These are phyloP conservation scores for Xiphophorus birchmanni DNA, from an alignment of 2,797 vertebrate species.

Conservation along the genomic window DNA sequence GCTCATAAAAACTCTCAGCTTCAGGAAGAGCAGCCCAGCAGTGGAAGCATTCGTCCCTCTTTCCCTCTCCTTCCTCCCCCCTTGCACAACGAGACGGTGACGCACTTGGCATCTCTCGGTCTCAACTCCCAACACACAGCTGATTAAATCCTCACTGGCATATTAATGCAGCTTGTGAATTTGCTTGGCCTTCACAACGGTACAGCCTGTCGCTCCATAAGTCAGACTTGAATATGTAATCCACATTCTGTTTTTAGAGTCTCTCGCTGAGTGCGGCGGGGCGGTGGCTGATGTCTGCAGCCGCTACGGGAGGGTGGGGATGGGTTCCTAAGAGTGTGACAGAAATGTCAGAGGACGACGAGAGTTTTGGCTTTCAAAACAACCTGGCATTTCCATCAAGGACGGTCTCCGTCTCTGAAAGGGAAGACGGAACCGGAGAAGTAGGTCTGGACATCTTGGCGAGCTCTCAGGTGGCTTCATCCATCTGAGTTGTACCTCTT, in stretches of 20 bases:
- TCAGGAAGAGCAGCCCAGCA: conserved; percentile 45
- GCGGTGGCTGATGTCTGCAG: neutral
- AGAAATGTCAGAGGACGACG: conserved; percentile 74
- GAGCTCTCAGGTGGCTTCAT: neutral
- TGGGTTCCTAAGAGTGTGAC: conserved; percentile 5
- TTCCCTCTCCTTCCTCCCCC: conserved; percentile 4
- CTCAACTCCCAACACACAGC: conserved; percentile 27
- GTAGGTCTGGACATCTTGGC: conserved; percentile 17
- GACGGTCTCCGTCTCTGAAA: conserved; percentile 47
- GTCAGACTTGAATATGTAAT: conserved; percentile 18
- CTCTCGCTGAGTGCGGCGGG: conserved; percentile 18
- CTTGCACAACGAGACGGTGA: conserved; percentile 25
- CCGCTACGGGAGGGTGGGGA: neutral
- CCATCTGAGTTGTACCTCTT: neutral
- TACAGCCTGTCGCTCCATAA: neutral
- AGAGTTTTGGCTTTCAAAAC: conserved; percentile 80
- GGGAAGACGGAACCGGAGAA: conserved; percentile 50
- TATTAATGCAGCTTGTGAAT: conserved; percentile 14
- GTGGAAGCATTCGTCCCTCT: conserved; percentile 15
- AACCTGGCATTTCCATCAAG: conserved; percentile 72
- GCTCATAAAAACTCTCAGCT: conserved; percentile 38
- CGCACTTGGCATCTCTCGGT: conserved; percentile 44
- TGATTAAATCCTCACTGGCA: conserved; percentile 44
- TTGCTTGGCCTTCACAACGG: neutral
- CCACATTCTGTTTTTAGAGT: conserved; percentile 48